Evolutionary conservation across 2,888 invertebrate species (phyloP).

Genomic region (Aporophyla nigra): DNA sequence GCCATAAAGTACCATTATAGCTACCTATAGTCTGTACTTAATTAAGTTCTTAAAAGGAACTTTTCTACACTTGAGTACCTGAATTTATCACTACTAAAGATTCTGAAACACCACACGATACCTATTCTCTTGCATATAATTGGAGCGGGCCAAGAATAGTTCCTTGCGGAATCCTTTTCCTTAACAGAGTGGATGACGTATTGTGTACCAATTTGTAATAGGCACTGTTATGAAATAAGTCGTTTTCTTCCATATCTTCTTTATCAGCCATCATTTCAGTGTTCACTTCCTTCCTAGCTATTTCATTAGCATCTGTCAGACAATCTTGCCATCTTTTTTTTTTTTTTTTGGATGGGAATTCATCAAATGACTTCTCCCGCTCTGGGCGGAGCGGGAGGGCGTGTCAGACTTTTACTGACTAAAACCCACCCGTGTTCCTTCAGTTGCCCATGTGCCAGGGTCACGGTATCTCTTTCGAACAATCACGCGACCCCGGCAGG

Average conservation of each 20-base stretch:
- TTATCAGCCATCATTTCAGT: not conserved
- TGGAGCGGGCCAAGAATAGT: conserved; percentile 21
- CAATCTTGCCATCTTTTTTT: not conserved
- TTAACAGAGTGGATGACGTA: conserved; percentile 20
- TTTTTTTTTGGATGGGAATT: no score
- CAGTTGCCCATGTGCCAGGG: no score
- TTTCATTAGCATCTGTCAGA: not conserved
- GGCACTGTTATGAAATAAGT: not conserved
- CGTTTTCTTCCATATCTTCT: conserved; percentile 1
- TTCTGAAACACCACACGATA: not conserved
- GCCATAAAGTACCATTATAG: not conserved
- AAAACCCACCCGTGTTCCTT: no score
- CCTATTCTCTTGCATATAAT: not conserved
- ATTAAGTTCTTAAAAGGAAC: not conserved
- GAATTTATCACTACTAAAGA: not conserved
- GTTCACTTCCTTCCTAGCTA: not conserved
- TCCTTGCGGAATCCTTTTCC: conserved; percentile 30
- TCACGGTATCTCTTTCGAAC: no score
- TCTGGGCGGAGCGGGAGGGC: no score
- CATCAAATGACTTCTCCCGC: no score
- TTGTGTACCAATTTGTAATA: not conserved
- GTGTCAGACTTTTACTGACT: no score
- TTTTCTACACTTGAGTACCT: not conserved
- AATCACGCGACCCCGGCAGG: no score
- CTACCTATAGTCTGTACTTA: not conserved